Percentiles rank a stretch among this genome's conserved stretches.
Evolutionary conservation across 37 sponge, comb jelly and placozoan genomes (phyloP).

Genomic region (Spongilla lacustris): DNA sequence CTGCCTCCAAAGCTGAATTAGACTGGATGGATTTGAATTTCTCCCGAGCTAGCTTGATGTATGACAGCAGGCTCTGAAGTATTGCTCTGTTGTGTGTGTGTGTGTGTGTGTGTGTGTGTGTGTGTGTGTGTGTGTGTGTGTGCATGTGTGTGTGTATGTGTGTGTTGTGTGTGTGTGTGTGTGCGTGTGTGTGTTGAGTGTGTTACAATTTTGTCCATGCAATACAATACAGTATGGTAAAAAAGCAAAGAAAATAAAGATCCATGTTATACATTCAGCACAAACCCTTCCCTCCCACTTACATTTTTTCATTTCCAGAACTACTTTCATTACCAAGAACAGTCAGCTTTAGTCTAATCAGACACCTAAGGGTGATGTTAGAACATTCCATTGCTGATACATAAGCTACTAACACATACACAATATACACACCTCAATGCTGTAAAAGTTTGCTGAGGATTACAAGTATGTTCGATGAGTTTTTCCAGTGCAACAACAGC

Average conservation of each 20-base stretch:
- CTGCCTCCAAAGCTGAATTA: slow-evolving; percentile 22
- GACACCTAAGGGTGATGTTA: slow-evolving; percentile 32
- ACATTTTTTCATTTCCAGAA: slow-evolving; percentile 10
- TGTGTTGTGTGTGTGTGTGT: no score
- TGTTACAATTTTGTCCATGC: neutral
- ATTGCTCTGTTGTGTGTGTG: slow-evolving; percentile 5
- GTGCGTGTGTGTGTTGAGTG: no score
- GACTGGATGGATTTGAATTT: neutral
- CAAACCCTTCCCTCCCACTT: slow-evolving; percentile 16
- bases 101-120: no score
- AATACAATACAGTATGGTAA: neutral
- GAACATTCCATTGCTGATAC: no score
- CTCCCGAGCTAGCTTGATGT: slow-evolving; percentile 6
- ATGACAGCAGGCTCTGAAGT: slow-evolving; percentile 15
- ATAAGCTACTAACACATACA: neutral
- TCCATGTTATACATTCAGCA: neutral
- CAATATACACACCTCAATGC: slow-evolving; percentile 55
- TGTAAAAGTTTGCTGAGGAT: slow-evolving; percentile 65
- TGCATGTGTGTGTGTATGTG: no score
- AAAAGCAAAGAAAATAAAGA: neutral
- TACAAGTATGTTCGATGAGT: slow-evolving; percentile 29
- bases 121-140: no score
- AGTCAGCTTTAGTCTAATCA: slow-evolving; percentile 78
- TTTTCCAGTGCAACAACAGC: slow-evolving; percentile 76
- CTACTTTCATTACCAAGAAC: slow-evolving; percentile 10